Evolutionary conservation across 2,888 invertebrate genomes (phyloP), one percentile per base, ranked within the genome.

Genomic region (Fragum whitleyi): DNA sequence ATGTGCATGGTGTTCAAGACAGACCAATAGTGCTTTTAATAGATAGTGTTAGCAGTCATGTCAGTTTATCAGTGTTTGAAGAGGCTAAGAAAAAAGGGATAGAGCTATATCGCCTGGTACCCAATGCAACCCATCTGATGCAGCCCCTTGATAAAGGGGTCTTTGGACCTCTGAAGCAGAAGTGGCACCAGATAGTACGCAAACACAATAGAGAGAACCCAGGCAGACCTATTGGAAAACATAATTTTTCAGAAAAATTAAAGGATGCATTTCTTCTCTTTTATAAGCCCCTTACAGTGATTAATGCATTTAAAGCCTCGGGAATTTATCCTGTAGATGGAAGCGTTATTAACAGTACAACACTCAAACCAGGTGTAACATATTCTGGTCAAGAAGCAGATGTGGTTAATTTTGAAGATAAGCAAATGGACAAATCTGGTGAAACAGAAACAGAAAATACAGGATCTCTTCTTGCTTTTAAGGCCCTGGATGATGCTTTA

Each of bases 71-170:
- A 42, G 77, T 42, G 0, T 85, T 86, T 68, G 42, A 77, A 51
- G 19, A 21, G 16, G 79, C 83, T 0, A 70, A 55, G n/a, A 47
- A 53, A 26, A 74, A 61, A 19, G 78, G 75, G 6, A 81, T 83
- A 3, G 81, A 81, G 16, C 53, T 81, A 16, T 85, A 83, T 53
- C 9, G 79, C 0, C 2, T 61, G 11, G 29, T 61, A 14, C 61
- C 32, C 39, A 86, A 87, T 79, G 83, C 82, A 0, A 86, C 82
- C 6, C 85, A 86, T 62, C 36, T 87, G 1, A 86, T 86, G 83
- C 87, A 87, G 47, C 85, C 84, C 1, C 21, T 87, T 6, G 87
- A 87, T 47, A 84, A 81, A 36, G 83, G 81, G 14, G 86, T 86
- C 14, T 87, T 85, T 71, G 84, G 83, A 11, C 86, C 86, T 9